These are phyloP conservation scores for Nemopilema nomurai DNA, from an alignment of 30 jellyfish, hydroid and myxozoan genomes.

Conservation along the genomic window DNA sequence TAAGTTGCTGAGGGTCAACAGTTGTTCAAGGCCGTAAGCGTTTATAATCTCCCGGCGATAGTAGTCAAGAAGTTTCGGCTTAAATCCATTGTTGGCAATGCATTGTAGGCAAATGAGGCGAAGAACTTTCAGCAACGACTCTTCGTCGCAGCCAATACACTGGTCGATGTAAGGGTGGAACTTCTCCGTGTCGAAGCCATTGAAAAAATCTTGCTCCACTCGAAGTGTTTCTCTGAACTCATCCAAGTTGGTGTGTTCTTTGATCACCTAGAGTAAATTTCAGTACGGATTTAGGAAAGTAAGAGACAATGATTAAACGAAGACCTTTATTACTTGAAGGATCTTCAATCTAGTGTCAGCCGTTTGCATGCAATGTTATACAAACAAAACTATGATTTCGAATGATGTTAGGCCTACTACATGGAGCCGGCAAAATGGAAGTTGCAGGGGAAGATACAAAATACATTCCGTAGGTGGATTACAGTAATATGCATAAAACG, in stretches of 20 bases:
- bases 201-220: conserved; percentile 92
- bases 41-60: conserved; percentile 90
- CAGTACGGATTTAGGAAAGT: too few species aligned
- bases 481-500: too few species aligned
- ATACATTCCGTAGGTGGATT: too few species aligned
- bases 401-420: too few species aligned
- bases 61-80: conserved; percentile 85
- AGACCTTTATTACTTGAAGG: too few species aligned
- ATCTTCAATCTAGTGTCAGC: too few species aligned
- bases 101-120: conserved; percentile 94
- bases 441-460: too few species aligned
- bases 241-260: conserved; percentile 90
- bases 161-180: conserved; percentile 85
- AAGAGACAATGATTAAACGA: too few species aligned
- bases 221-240: conserved; percentile 89
- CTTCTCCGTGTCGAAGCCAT: conserved; percentile 93
- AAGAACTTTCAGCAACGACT: conserved; percentile 80
- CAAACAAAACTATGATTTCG: too few species aligned
- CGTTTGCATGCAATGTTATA: too few species aligned
- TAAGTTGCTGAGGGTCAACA: conserved; percentile 81
- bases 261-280: conserved; percentile 44
- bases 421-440: too few species aligned
- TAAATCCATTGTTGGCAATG: conserved; percentile 89
- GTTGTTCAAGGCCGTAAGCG: conserved; percentile 94
- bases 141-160: conserved; percentile 73